Evolutionary conservation across 2,888 invertebrate genomes (phyloP).

Genomic region (Nephrotoma appendiculata): DNA sequence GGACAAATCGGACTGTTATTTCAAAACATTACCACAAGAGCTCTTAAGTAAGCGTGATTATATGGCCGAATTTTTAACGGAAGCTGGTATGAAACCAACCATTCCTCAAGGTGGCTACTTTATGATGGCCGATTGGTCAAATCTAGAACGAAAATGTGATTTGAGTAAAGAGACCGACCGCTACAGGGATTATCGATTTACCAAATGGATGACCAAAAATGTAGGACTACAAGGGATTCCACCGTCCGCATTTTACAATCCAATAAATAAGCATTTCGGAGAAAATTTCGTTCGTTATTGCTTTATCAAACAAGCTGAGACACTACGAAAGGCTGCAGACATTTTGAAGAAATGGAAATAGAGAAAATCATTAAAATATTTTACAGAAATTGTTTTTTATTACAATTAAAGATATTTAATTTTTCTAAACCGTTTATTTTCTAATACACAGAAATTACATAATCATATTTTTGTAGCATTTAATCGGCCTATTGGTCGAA

Average conservation of each 20-base stretch:
- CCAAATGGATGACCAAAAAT: constrained; percentile 90
- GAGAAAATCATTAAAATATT: background rate
- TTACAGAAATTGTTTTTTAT: background rate
- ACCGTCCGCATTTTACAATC: constrained; percentile 83
- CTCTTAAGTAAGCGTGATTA: constrained; percentile 65
- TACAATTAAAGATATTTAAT: background rate
- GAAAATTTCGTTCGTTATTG: constrained; percentile 85
- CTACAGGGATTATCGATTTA: constrained; percentile 79
- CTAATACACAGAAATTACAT: background rate
- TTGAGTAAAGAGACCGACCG: constrained; percentile 53
- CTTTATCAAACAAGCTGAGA: constrained; percentile 82
- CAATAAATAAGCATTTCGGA: constrained; percentile 60
- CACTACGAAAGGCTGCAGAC: constrained; percentile 47
- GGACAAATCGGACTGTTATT: constrained; percentile 66
- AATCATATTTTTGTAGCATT: constrained; percentile 12
- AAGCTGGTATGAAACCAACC: constrained; percentile 79
- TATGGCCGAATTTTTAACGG: constrained; percentile 55
- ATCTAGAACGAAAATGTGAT: constrained; percentile 52
- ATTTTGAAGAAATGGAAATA: constrained; percentile 44
- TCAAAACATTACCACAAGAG: constrained; percentile 58
- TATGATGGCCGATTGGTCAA: constrained; percentile 84
- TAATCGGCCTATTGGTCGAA: constrained; percentile 41
- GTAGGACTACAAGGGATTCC: constrained; percentile 89
- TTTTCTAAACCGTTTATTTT: constrained; percentile 4
- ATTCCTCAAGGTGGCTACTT: constrained; percentile 97